Evolutionary conservation across 2,888 invertebrate genomes (phyloP).

Genomic region (Andrena praecox): DNA sequence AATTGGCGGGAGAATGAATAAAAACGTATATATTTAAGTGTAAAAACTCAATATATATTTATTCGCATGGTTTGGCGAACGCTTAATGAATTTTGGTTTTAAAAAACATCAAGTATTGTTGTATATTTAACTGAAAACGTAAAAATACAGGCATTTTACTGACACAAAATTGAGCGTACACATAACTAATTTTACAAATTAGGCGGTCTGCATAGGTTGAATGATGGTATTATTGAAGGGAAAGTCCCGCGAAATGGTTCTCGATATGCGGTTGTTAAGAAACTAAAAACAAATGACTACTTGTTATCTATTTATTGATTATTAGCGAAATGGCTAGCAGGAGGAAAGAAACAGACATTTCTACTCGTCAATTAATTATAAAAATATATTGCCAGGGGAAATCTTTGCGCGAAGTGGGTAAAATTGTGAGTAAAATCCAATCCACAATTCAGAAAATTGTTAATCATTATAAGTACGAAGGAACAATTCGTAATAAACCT

Average conservation of each 20-base stretch:
- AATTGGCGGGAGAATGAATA: too few species aligned
- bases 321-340: too few species aligned
- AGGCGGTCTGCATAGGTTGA: neutral
- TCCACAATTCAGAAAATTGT: too few species aligned
- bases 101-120: neutral
- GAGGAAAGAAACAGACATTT: too few species aligned
- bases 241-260: slow-evolving; percentile 1
- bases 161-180: neutral
- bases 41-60: neutral
- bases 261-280: neutral
- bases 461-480: too few species aligned
- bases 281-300: slow-evolving; percentile 12
- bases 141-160: neutral
- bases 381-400: too few species aligned
- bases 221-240: neutral
- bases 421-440: too few species aligned
- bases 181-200: slow-evolving; percentile 2
- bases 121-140: neutral
- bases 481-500: too few species aligned
- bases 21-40: neutral
- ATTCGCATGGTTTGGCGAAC: neutral
- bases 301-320: too few species aligned
- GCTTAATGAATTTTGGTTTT: neutral
- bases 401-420: too few species aligned
- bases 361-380: too few species aligned